These are phyloP conservation scores for Anthoscopus minutus DNA, from an alignment of 2,113 vertebrate species.

Conservation along the genomic window DNA sequence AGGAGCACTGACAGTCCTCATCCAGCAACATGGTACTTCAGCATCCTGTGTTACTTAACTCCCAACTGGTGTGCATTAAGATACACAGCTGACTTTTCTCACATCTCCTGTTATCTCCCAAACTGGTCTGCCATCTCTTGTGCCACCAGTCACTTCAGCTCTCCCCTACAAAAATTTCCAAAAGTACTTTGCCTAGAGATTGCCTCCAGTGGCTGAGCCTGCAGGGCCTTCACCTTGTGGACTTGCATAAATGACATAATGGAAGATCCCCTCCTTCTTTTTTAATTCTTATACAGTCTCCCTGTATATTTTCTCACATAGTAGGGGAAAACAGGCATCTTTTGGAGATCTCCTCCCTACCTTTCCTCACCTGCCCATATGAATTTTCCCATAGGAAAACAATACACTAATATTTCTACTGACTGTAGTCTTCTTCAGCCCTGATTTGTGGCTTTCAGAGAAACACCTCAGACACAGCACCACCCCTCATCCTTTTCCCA, in stretches of 20 bases:
- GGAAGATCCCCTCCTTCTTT: not conserved
- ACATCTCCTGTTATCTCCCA: not conserved
- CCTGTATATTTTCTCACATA: not conserved
- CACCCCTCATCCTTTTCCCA: not conserved
- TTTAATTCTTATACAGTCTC: not conserved
- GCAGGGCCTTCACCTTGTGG: not conserved
- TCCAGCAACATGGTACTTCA: not conserved
- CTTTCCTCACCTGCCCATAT: not conserved
- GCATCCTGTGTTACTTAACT: not conserved
- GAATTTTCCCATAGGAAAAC: not conserved
- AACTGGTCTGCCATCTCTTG: not conserved
- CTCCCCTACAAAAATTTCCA: not conserved
- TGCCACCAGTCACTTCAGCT: not conserved
- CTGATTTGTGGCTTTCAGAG: not conserved
- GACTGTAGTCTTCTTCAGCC: not conserved
- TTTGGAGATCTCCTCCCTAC: not conserved
- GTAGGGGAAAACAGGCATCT: not conserved
- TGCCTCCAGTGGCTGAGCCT: not conserved
- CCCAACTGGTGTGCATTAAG: not conserved
- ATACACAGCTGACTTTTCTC: not conserved
- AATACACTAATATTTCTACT: not conserved
- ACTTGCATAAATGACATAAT: not conserved
- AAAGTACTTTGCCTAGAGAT: not conserved
- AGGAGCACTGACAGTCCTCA: not conserved
- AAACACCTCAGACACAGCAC: not conserved